Evolutionary conservation across 1,140 invertebrate species (phyloP).

Genomic region (Heliconius nattereri): DNA sequence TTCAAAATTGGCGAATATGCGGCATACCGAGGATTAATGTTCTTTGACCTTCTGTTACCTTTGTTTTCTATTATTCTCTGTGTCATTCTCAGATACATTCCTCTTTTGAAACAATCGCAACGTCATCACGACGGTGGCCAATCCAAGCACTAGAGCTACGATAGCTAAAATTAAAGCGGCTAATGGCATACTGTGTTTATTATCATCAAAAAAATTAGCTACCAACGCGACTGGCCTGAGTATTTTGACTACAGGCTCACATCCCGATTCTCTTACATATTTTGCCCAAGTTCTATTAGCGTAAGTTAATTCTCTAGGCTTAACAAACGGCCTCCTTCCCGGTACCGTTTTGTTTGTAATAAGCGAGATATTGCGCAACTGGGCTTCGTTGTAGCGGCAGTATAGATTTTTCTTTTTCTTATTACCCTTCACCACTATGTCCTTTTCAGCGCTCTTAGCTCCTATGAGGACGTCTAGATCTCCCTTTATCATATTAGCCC

Average conservation of each 20-base stretch:
- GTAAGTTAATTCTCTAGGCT: slow-evolving; percentile 81
- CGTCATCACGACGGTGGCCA: slow-evolving; percentile 63
- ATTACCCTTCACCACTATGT: slow-evolving; percentile 81
- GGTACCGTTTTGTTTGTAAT: slow-evolving; percentile 77
- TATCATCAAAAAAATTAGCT: slow-evolving; percentile 48
- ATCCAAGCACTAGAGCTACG: slow-evolving; percentile 55
- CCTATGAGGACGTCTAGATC: slow-evolving; percentile 85
- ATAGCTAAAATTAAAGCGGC: slow-evolving; percentile 50
- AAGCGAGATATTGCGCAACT: slow-evolving; percentile 79
- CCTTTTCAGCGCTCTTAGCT: slow-evolving; percentile 83
- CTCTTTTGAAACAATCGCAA: slow-evolving; percentile 56
- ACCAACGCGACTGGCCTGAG: slow-evolving; percentile 69
- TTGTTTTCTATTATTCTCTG: slow-evolving; percentile 62
- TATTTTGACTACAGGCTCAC: slow-evolving; percentile 81
- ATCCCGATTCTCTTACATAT: slow-evolving; percentile 86
- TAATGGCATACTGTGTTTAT: slow-evolving; percentile 42
- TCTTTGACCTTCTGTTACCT: slow-evolving; percentile 50
- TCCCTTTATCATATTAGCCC: slow-evolving; percentile 85
- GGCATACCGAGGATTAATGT: neutral
- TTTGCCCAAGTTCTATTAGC: slow-evolving; percentile 87
- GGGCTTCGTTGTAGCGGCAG: slow-evolving; percentile 84
- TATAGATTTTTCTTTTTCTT: slow-evolving; percentile 85
- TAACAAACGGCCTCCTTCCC: slow-evolving; percentile 81
- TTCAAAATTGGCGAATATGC: neutral
- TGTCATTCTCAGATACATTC: slow-evolving; percentile 44